Percentiles rank a stretch among this genome's conserved stretches.
phyloP scores from a whole-genome alignment of 1,140 invertebrate genomes.

The Diorhabda elongata region DNA sequence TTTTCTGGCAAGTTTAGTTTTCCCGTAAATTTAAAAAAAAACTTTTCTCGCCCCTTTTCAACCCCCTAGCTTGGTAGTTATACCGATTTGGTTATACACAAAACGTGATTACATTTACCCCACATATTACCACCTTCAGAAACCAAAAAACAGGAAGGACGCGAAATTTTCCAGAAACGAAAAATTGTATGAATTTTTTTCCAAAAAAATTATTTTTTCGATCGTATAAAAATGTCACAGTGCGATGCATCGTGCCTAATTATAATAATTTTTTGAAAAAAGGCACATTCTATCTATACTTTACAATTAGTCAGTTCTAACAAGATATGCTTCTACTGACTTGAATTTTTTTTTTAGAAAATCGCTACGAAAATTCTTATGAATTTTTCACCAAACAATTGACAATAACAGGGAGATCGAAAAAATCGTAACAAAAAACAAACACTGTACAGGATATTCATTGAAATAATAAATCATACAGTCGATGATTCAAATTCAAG shows the following conservation, averaged over 20 bases:
- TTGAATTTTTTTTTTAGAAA: conserved; percentile 19
- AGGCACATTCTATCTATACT: conserved; percentile 26
- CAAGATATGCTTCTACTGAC: conserved; percentile 33
- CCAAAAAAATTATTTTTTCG: no score
- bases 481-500: no score
- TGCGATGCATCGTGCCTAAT: conserved; percentile 21
- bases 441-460: not conserved
- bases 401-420: conserved; percentile 34
- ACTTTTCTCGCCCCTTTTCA: no score
- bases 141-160: no score
- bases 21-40: no score
- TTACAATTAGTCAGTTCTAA: conserved; percentile 1
- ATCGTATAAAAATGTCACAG: conserved; percentile 9
- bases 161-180: no score
- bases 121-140: no score
- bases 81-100: no score
- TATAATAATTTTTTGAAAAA: conserved; percentile 10
- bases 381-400: conserved; percentile 25
- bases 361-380: not conserved
- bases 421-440: conserved; percentile 4
- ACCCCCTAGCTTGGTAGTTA: no score
- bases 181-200: no score
- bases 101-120: no score
- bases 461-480: not conserved
- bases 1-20: no score